These are phyloP conservation scores for Hemicentrotus pulcherrimus DNA, from an alignment of 35 echinoderm and acorn worm species.

Conservation along the genomic window DNA sequence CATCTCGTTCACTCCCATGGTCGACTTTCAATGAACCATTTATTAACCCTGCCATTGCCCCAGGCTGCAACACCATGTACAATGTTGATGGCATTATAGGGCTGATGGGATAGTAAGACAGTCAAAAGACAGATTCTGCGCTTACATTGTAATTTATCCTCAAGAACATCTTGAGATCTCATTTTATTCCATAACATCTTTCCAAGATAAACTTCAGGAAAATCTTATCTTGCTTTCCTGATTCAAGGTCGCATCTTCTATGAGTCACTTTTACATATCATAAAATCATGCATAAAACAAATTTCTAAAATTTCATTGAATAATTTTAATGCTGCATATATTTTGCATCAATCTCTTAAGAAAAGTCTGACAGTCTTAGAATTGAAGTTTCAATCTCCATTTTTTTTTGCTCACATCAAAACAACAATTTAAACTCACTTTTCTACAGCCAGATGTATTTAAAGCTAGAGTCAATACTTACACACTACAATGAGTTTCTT, in stretches of 20 bases:
- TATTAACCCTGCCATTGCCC: not conserved
- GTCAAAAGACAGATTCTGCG: not conserved
- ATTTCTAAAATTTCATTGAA: no score
- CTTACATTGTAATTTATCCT: not conserved
- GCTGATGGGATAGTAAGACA: not conserved
- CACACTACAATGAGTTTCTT: no score
- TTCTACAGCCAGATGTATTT: no score
- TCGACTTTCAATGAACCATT: not conserved
- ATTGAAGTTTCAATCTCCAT: no score
- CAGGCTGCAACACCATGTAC: not conserved
- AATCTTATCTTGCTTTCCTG: not conserved
- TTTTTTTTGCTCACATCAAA: no score
- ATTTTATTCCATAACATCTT: not conserved
- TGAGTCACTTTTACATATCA: no score
- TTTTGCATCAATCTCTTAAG: no score
- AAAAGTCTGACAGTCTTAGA: no score
- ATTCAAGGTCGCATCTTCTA: not conserved
- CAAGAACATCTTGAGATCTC: not conserved
- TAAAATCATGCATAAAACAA: no score
- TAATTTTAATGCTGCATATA: no score
- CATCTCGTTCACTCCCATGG: not conserved
- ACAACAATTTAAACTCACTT: no score
- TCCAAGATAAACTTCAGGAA: not conserved
- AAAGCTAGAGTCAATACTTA: no score
- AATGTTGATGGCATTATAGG: not conserved